Percentiles rank a stretch among this genome's conserved stretches.
phyloP scores from a whole-genome alignment of 2,888 invertebrate genomes.

The Lamproptera curius region DNA sequence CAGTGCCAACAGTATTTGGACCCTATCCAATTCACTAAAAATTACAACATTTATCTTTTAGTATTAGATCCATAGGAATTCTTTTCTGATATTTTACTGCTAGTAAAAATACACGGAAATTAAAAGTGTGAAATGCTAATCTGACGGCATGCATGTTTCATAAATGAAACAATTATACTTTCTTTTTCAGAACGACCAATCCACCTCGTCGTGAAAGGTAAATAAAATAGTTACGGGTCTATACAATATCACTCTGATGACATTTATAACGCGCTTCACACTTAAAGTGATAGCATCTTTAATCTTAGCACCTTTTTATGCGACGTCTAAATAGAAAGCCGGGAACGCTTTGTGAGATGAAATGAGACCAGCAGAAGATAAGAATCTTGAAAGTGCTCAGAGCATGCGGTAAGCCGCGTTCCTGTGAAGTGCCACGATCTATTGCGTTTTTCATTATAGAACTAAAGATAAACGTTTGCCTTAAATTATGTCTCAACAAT shows the following conservation, averaged over 20 bases:
- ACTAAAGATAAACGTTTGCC: too few relatives aligned
- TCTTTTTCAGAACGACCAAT: too few relatives aligned
- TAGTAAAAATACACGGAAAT: not conserved
- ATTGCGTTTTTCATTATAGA: too few relatives aligned
- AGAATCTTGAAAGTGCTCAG: constrained; percentile 67
- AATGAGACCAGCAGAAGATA: constrained; percentile 69
- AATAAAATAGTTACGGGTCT: constrained; percentile 26
- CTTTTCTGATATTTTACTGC: too few relatives aligned
- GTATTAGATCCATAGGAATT: too few relatives aligned
- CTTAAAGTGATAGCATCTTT: constrained; percentile 64
- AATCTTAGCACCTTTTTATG: constrained; percentile 75
- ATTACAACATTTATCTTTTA: too few relatives aligned
- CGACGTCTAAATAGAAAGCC: constrained; percentile 63
- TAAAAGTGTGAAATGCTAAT: too few relatives aligned
- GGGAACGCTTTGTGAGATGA: constrained; percentile 63
- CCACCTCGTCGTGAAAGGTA: not conserved
- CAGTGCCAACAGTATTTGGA: not conserved
- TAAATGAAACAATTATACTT: not conserved
- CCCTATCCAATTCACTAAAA: constrained; percentile 5
- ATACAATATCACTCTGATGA: constrained; percentile 48
- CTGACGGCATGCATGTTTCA: not conserved
- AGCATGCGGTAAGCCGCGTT: too few relatives aligned
- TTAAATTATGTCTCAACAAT: too few relatives aligned
- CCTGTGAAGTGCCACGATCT: too few relatives aligned
- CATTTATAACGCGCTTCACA: constrained; percentile 59